A percentile compares a stretch with the other conserved stretches of the same genome.
Evolutionary conservation across 2,888 invertebrate genomes (phyloP).

Genomic region (Coremacera marginata): DNA sequence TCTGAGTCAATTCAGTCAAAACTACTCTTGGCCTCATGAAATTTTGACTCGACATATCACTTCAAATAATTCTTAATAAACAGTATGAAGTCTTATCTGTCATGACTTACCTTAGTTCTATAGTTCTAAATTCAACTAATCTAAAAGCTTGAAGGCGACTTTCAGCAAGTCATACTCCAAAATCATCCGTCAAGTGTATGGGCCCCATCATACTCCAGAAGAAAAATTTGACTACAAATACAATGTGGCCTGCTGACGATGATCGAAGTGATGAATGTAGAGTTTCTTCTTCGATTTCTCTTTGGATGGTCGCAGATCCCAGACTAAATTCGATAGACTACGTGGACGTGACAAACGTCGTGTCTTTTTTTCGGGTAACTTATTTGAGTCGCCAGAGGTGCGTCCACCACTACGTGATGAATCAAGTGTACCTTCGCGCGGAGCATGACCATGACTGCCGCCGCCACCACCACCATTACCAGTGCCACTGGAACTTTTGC

Average conservation of each 20-base stretch:
- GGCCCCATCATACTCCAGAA: conserved; percentile 8
- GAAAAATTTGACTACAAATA: conserved; percentile 62
- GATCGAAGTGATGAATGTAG: conserved; percentile 69
- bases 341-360: conserved; percentile 85
- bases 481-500: conserved; percentile 66
- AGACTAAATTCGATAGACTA: conserved; percentile 88
- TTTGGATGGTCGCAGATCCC: conserved; percentile 75
- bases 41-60: not conserved
- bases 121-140: conserved; percentile 34
- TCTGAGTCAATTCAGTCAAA: too few species aligned
- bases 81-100: not conserved
- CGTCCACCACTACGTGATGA: conserved; percentile 90
- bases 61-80: not conserved
- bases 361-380: conserved; percentile 85
- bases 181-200: not conserved
- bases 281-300: conserved; percentile 70
- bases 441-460: conserved; percentile 57
- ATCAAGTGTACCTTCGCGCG: conserved; percentile 84
- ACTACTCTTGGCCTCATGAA: too few species aligned
- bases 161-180: not conserved
- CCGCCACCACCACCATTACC: conserved; percentile 51
- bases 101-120: conserved; percentile 24
- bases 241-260: conserved; percentile 69
- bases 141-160: conserved; percentile 37
- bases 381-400: conserved; percentile 85